Conservation (phyloP, 2,888 invertebrate genomes). For the Pherbina coryleti region DNA sequence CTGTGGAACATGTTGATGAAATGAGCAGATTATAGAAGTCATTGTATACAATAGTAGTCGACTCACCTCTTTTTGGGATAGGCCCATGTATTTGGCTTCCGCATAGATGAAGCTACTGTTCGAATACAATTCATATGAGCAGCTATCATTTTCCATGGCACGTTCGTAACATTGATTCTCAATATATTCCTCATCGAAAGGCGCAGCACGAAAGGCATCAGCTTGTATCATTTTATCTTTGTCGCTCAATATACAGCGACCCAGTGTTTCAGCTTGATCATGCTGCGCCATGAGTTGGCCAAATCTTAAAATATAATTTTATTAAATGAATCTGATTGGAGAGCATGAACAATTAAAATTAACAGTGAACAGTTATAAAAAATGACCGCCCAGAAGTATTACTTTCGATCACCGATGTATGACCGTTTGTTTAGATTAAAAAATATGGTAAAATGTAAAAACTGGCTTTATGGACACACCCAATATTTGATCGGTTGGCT, state of each 20-base stretch:
- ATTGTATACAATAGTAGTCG: neutral
- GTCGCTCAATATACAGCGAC: slow-evolving; percentile 79
- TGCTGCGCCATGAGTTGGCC: slow-evolving; percentile 11
- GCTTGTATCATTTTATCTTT: slow-evolving; percentile 83
- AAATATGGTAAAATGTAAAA: neutral
- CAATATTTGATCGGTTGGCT: too few species aligned
- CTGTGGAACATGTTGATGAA: slow-evolving; percentile 59
- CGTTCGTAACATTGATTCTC: slow-evolving; percentile 84
- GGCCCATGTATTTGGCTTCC: slow-evolving; percentile 65
- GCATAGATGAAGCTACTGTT: slow-evolving; percentile 78
- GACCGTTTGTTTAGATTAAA: neutral
- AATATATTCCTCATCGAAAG: slow-evolving; percentile 83
- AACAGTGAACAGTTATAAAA: neutral
- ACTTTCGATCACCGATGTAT: neutral
- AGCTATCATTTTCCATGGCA: slow-evolving; percentile 72
- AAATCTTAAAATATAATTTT: slow-evolving; percentile 47
- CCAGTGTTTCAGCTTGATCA: slow-evolving; percentile 60
- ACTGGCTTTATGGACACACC: too few species aligned
- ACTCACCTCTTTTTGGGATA: slow-evolving; percentile 68
- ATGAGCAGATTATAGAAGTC: neutral
- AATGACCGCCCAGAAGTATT: neutral
- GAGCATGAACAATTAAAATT: neutral
- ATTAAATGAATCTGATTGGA: neutral
- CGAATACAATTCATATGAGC: slow-evolving; percentile 82
- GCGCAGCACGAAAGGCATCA: slow-evolving; percentile 81